Evolutionary conservation across 1,140 invertebrate genomes (phyloP).

Genomic region (Pogonomyrmex californicus): DNA sequence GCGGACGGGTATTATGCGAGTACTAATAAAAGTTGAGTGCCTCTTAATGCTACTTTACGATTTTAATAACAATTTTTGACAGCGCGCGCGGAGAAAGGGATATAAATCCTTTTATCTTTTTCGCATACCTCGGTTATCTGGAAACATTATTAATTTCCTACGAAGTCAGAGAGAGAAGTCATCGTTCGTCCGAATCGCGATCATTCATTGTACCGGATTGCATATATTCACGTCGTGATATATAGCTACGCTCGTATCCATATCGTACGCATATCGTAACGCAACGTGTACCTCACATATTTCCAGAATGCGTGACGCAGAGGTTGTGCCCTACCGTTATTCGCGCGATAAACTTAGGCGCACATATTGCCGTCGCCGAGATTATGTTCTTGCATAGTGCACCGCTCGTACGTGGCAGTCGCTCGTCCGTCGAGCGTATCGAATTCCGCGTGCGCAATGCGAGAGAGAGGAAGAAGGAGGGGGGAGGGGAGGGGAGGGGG

Average conservation of each 20-base stretch:
- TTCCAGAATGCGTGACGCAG: constrained; percentile 70
- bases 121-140: neutral
- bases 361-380: constrained; percentile 56
- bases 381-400: constrained; percentile 60
- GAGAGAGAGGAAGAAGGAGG: neutral
- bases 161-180: too few species aligned
- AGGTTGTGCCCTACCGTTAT: constrained; percentile 73
- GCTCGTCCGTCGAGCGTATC: constrained; percentile 37
- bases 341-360: constrained; percentile 70
- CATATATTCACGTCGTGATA: neutral
- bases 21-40: constrained; percentile 5
- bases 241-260: neutral
- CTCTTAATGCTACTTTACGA: neutral
- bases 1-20: neutral
- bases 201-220: neutral
- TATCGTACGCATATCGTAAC: constrained; percentile 17
- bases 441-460: constrained; percentile 53
- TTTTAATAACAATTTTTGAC: constrained; percentile 3
- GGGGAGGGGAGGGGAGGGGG: neutral
- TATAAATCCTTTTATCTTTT: neutral
- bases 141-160: neutral
- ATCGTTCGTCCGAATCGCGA: too few species aligned
- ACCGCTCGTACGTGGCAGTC: constrained; percentile 47
- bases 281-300: constrained; percentile 32
- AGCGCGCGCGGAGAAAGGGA: neutral